phyloP scores from a whole-genome alignment of 92 coral and sea anemone species.

The Porites cylindrica region DNA sequence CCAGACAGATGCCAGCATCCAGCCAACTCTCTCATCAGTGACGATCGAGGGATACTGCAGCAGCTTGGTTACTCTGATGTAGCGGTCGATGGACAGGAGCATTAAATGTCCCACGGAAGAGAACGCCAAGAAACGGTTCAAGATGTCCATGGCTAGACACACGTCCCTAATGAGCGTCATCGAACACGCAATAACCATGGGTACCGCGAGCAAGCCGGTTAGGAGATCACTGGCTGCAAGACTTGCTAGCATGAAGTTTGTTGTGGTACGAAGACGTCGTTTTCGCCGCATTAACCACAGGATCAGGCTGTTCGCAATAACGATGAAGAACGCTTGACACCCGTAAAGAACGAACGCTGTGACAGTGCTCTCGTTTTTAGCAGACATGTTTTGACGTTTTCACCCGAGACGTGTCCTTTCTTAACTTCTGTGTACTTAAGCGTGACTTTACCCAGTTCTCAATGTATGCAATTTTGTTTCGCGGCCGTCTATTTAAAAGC shows the following conservation, averaged over 20 bases:
- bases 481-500: background rate
- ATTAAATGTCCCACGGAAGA: conserved; percentile 80
- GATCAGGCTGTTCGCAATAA: conserved; percentile 67
- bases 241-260: conserved; percentile 72
- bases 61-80: conserved; percentile 69
- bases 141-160: conserved; percentile 79
- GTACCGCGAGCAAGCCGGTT: conserved; percentile 77
- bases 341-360: conserved; percentile 62
- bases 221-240: conserved; percentile 79
- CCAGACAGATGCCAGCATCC: conserved; percentile 60
- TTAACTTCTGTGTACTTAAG: background rate
- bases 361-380: background rate
- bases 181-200: conserved; percentile 71
- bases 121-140: conserved; percentile 75
- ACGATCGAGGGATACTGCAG: conserved; percentile 69
- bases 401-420: background rate
- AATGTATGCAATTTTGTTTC: conserved; percentile 1
- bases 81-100: conserved; percentile 79
- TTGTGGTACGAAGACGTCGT: conserved; percentile 62
- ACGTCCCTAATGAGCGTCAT: conserved; percentile 15
- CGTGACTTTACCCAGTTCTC: background rate
- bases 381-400: background rate
- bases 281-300: conserved; percentile 67
- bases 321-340: conserved; percentile 46
- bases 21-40: conserved; percentile 27